Conservation (phyloP, 2,113 vertebrate species). For the Nothocercus julius region DNA sequence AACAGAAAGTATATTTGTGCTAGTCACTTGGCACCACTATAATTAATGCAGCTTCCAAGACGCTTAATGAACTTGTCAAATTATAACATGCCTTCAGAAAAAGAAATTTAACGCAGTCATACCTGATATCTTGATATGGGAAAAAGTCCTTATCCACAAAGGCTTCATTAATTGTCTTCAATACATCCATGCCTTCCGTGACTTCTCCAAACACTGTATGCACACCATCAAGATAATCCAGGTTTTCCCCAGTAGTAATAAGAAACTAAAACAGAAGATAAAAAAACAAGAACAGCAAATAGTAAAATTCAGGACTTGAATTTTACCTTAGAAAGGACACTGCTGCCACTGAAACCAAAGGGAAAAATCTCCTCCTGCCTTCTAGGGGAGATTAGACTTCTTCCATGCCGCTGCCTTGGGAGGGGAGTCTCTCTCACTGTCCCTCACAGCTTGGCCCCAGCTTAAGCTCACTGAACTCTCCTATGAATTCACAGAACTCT, state of each 20-base stretch:
- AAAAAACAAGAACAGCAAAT: neutral
- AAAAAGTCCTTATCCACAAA: slow-evolving; percentile 96
- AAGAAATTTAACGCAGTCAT: neutral
- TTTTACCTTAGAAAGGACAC: neutral
- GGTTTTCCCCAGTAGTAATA: slow-evolving; percentile 90
- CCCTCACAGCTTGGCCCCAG: neutral
- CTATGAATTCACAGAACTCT: neutral
- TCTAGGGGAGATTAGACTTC: neutral
- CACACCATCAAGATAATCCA: slow-evolving; percentile 94
- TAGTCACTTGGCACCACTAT: neutral
- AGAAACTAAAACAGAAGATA: slow-evolving; percentile 85
- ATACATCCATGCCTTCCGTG: slow-evolving; percentile 92
- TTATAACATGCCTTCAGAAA: neutral
- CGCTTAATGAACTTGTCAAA: neutral
- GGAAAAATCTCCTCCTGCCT: neutral
- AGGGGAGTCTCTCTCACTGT: neutral
- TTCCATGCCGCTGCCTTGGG: neutral
- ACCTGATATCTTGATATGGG: slow-evolving; percentile 97
- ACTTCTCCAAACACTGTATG: slow-evolving; percentile 98
- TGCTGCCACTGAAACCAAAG: neutral
- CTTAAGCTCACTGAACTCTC: neutral
- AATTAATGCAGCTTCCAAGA: neutral
- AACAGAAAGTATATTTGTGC: neutral
- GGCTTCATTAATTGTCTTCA: slow-evolving; percentile 92
- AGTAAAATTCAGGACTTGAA: neutral